These are phyloP conservation scores for Pseudoips prasinana DNA, from an alignment of 2,888 invertebrate genomes.

Conservation along the genomic window DNA sequence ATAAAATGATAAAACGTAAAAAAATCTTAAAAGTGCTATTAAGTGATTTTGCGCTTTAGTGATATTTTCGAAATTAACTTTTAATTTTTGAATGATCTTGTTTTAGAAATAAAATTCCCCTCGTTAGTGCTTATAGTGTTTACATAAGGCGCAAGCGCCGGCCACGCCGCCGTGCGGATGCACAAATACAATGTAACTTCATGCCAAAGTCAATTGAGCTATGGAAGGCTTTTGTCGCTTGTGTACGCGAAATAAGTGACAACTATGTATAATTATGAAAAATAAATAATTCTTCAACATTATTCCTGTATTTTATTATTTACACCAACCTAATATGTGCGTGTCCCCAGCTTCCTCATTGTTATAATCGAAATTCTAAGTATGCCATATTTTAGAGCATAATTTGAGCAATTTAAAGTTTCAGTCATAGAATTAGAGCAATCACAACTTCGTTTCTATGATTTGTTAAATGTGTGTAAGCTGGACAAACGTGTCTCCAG, in stretches of 20 bases:
- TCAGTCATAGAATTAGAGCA: no score
- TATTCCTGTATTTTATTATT: conserved; percentile 30
- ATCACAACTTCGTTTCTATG: no score
- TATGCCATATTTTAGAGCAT: no score
- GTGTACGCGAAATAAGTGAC: conserved; percentile 78
- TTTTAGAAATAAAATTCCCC: conserved; percentile 25
- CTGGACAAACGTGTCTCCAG: no score
- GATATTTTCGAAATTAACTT: conserved; percentile 25
- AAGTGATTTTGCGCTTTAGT: conserved; percentile 28
- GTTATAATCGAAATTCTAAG: no score
- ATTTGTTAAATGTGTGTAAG: no score
- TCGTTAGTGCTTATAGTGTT: conserved; percentile 36
- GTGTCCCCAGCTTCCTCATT: no score
- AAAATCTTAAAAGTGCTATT: conserved; percentile 20
- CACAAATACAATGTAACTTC: conserved; percentile 75
- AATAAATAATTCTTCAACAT: conserved; percentile 78
- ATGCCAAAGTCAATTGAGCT: conserved; percentile 83
- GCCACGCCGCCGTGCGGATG: conserved; percentile 43
- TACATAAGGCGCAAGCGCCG: conserved; percentile 27
- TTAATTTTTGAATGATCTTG: conserved; percentile 28
- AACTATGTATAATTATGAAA: conserved; percentile 75
- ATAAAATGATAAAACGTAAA: conserved; percentile 6
- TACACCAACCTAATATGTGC: no score
- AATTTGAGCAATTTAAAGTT: no score
- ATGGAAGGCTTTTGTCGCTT: conserved; percentile 77